phyloP scores from a whole-genome alignment of 2,888 invertebrate genomes.

The Vanessa cardui region DNA sequence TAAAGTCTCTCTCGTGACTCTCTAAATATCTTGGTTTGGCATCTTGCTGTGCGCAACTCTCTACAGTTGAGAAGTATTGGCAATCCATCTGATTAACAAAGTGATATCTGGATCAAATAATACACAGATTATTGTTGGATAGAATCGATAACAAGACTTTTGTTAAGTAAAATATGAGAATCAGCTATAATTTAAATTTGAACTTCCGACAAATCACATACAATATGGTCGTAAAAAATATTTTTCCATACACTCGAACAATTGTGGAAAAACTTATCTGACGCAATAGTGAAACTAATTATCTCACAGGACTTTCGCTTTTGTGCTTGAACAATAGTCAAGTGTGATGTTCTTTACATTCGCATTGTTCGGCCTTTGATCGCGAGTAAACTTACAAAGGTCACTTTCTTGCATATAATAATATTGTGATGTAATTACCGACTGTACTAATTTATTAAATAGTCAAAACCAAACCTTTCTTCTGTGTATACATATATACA shows the following conservation, averaged over 20 bases:
- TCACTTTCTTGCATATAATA: constrained; percentile 37
- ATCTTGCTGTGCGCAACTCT: no score
- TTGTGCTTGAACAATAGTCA: constrained; percentile 77
- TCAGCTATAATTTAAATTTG: neutral
- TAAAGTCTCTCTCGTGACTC: no score
- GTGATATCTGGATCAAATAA: no score
- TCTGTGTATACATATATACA: neutral
- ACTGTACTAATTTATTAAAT: neutral
- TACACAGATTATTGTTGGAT: no score
- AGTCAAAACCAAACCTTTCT: neutral
- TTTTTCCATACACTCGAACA: constrained; percentile 63
- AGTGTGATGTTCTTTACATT: constrained; percentile 68
- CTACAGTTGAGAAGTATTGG: no score
- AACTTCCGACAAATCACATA: constrained; percentile 59
- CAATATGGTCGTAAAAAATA: constrained; percentile 55
- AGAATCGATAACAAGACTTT: no score
- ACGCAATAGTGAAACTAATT: constrained; percentile 81
- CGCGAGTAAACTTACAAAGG: constrained; percentile 37
- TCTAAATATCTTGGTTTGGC: no score
- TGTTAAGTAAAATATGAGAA: no score
- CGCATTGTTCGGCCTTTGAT: constrained; percentile 52
- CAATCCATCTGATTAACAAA: no score
- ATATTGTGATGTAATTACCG: constrained; percentile 11
- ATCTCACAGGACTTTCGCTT: constrained; percentile 81
- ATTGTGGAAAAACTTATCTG: constrained; percentile 73